Evolutionary conservation across 2,888 invertebrate genomes (phyloP).

Genomic region (Serrognathus titanus): DNA sequence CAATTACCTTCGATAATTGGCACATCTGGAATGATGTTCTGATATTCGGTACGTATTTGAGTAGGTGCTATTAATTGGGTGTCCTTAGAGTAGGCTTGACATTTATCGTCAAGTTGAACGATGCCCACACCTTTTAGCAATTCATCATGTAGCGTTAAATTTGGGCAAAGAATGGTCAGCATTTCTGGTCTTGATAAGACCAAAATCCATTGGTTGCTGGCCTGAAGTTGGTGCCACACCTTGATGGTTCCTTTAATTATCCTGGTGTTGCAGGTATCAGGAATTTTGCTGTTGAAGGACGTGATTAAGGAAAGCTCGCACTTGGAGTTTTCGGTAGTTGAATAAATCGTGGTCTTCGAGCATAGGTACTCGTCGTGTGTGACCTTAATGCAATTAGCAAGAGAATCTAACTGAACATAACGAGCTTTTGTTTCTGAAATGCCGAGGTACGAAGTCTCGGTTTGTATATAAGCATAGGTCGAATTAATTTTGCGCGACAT

Average conservation of each 20-base stretch:
- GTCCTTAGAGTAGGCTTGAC: too few relatives aligned
- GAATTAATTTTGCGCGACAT: too few relatives aligned
- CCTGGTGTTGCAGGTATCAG: neutral
- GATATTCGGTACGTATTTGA: too few relatives aligned
- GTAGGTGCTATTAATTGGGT: too few relatives aligned
- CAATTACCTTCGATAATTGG: slow-evolving; percentile 1
- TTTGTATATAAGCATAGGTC: too few relatives aligned
- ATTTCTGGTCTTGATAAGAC: neutral
- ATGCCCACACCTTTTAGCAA: neutral
- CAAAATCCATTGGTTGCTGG: slow-evolving; percentile 1
- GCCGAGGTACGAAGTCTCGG: too few relatives aligned
- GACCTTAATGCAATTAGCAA: neutral
- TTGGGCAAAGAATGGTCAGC: neutral
- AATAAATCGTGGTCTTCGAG: neutral
- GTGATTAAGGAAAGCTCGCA: neutral
- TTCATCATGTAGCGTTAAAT: neutral
- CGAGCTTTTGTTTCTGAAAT: too few relatives aligned
- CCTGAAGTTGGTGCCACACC: neutral
- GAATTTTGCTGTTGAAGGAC: neutral
- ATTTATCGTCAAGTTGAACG: neutral
- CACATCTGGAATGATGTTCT: neutral
- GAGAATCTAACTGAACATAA: slow-evolving; percentile 3
- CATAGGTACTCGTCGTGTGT: neutral
- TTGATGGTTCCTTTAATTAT: neutral
- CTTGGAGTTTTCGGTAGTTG: neutral